Conservation (phyloP, 2,888 invertebrate species). For the Pseudococcus longispinus region DNA sequence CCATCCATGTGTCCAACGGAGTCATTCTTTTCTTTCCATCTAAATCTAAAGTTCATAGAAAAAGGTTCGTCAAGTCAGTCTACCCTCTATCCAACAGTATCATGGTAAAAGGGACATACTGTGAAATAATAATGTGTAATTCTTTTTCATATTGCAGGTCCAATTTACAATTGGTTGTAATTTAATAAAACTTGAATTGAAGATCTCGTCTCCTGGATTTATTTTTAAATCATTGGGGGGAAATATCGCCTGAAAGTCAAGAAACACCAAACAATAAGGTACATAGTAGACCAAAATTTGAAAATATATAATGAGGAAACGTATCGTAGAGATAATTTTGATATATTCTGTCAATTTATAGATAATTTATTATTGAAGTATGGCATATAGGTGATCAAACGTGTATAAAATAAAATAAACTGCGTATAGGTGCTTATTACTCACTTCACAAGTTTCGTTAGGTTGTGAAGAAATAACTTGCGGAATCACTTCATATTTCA, state of each 20-base stretch:
- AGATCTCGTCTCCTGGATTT: not conserved
- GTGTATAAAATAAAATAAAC: too few relatives aligned
- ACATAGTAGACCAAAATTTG: not conserved
- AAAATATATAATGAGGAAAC: too few relatives aligned
- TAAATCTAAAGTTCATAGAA: not conserved
- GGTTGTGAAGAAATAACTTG: not conserved
- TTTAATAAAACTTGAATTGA: not conserved
- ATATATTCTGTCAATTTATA: too few relatives aligned
- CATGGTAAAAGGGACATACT: not conserved
- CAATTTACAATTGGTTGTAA: not conserved
- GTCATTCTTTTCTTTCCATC: conserved; percentile 22
- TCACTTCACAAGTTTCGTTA: conserved; percentile 24
- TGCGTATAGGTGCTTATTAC: too few relatives aligned
- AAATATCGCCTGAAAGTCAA: not conserved
- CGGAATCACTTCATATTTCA: not conserved
- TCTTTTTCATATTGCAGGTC: not conserved
- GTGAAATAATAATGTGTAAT: not conserved
- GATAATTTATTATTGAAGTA: too few relatives aligned
- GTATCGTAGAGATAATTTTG: too few relatives aligned
- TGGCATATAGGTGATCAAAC: too few relatives aligned
- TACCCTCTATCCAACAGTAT: not conserved
- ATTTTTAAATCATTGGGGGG: not conserved
- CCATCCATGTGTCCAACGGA: not conserved
- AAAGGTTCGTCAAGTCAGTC: not conserved
- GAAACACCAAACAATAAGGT: not conserved